A percentile compares a stretch with the other conserved stretches of the same genome.
Conservation (phyloP, 2,888 invertebrate species). For the Unio pictorum region DNA sequence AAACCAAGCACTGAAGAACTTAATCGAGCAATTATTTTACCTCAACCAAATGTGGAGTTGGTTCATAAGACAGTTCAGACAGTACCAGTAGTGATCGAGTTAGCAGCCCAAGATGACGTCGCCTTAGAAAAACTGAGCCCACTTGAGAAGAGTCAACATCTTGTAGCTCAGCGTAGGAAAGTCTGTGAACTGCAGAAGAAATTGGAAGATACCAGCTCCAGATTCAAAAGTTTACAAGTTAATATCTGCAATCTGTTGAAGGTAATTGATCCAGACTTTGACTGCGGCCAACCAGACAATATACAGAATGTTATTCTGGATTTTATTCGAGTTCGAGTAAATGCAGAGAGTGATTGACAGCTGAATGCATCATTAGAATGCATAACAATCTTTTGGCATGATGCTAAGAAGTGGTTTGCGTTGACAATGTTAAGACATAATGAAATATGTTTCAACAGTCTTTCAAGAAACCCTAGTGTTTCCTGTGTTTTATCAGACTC, state of each 20-base stretch:
- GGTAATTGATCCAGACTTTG: constrained; percentile 54
- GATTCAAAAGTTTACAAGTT: constrained; percentile 39
- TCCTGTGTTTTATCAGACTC: too few species aligned
- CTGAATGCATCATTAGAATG: too few species aligned
- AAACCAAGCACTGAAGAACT: too few species aligned
- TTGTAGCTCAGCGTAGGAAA: constrained; percentile 18
- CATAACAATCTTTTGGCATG: too few species aligned
- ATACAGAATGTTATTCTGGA: constrained; percentile 53
- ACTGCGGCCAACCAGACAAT: constrained; percentile 45
- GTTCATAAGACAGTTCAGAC: constrained; percentile 17
- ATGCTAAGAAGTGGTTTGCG: too few species aligned
- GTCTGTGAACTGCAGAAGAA: constrained; percentile 19
- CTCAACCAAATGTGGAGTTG: too few species aligned
- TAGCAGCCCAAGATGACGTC: constrained; percentile 23
- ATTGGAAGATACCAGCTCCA: constrained; percentile 11
- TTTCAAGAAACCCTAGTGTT: too few species aligned
- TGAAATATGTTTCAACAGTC: too few species aligned
- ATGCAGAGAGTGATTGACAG: constrained; percentile 17
- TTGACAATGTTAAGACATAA: too few species aligned
- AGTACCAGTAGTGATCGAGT: constrained; percentile 22
- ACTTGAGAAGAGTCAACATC: constrained; percentile 22
- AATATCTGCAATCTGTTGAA: constrained; percentile 48
- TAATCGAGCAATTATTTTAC: too few species aligned
- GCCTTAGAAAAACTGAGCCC: constrained; percentile 20
- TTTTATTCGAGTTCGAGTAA: constrained; percentile 42